Evolutionary conservation across 1,140 invertebrate genomes (phyloP).

Genomic region (roundworm (Caenorhabditis elegans)): DNA sequence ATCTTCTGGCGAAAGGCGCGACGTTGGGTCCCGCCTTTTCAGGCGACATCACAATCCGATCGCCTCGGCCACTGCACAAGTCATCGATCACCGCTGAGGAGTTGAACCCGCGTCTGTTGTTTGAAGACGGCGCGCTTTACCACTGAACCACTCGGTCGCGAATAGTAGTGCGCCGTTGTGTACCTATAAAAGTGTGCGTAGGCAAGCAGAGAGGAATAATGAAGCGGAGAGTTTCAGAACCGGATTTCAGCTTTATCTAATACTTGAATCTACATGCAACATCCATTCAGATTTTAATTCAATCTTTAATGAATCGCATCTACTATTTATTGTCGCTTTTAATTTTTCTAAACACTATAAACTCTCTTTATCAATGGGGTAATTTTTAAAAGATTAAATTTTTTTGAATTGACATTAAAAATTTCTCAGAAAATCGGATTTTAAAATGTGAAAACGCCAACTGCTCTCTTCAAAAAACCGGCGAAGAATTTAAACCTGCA

Average conservation of each 20-base stretch:
- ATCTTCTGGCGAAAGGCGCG: conserved; percentile 2
- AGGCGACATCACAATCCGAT: not conserved
- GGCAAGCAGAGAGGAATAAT: too few species aligned
- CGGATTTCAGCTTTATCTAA: too few species aligned
- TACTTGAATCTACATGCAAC: too few species aligned
- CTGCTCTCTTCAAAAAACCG: not conserved
- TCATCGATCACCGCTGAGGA: not conserved
- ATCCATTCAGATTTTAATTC: too few species aligned
- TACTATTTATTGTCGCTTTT: not conserved
- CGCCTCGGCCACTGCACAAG: not conserved
- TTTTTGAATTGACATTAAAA: not conserved
- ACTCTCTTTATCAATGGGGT: not conserved
- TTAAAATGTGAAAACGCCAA: not conserved
- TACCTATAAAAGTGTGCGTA: too few species aligned
- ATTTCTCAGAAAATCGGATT: not conserved
- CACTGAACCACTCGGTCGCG: not conserved
- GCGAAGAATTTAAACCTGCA: not conserved
- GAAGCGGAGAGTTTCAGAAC: too few species aligned
- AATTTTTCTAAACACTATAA: not conserved
- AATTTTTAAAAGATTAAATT: not conserved
- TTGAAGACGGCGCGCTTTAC: not conserved
- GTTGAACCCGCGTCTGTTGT: not conserved
- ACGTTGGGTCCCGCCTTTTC: conserved; percentile 6
- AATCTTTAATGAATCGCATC: not conserved
- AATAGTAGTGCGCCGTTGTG: too few species aligned